phyloP scores from a whole-genome alignment of 2,113 vertebrate species.

The Enhydra lutris region DNA sequence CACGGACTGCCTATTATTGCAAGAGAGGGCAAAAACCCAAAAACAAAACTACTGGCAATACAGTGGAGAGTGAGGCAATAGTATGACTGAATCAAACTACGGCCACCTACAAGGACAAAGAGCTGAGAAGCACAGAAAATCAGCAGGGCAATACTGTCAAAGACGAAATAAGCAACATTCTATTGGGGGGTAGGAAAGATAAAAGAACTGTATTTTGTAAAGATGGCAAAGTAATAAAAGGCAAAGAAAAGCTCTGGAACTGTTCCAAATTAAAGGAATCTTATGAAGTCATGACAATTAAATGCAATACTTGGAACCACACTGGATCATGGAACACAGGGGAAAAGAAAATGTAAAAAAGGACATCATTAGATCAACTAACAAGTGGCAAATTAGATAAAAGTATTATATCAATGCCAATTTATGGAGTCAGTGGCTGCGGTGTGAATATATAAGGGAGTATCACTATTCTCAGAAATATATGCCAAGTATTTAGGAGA shows the following conservation, averaged over 20 bases:
- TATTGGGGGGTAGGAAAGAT: not conserved
- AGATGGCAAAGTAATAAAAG: not conserved
- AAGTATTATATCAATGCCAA: not conserved
- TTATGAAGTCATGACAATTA: not conserved
- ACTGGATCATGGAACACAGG: not conserved
- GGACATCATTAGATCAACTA: not conserved
- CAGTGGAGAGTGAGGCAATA: not conserved
- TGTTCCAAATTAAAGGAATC: not conserved
- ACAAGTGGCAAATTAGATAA: not conserved
- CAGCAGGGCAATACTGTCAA: not conserved
- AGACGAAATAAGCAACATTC: not conserved
- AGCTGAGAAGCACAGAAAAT: not conserved
- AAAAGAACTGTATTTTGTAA: not conserved
- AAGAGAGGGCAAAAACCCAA: not conserved
- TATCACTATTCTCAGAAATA: not conserved
- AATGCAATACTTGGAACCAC: not conserved
- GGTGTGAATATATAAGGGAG: not conserved
- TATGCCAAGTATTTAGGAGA: not conserved
- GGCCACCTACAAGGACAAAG: not conserved
- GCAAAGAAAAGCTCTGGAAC: not conserved
- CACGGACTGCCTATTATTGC: not conserved
- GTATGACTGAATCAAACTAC: not conserved
- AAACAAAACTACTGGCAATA: not conserved
- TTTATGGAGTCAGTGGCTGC: not conserved
- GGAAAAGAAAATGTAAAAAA: not conserved